These are phyloP conservation scores for Melitaea cinxia DNA, from an alignment of 1,140 invertebrate species.

Conservation along the genomic window DNA sequence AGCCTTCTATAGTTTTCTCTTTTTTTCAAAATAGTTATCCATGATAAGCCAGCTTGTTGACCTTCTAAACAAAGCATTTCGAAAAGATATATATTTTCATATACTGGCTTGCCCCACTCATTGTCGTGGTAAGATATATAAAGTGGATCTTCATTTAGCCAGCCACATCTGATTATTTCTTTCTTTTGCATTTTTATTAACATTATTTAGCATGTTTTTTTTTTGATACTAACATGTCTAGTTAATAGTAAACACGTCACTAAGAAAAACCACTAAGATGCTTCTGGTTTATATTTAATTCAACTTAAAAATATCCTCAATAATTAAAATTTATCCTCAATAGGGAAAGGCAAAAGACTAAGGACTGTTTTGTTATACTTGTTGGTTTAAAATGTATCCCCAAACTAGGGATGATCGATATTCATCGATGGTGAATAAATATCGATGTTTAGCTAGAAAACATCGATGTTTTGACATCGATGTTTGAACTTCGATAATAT, in stretches of 20 bases:
- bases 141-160: conserved; percentile 61
- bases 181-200: not conserved
- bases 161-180: conserved; percentile 52
- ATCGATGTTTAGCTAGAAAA: not conserved
- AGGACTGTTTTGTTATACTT: no score
- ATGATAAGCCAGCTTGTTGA: conserved; percentile 73
- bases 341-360: no score
- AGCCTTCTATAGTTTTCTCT: conserved; percentile 59
- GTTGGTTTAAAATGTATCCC: no score
- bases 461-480: not conserved
- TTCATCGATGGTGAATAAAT: no score
- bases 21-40: conserved; percentile 71
- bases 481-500: no score
- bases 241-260: not conserved
- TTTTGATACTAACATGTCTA: no score
- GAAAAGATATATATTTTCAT: conserved; percentile 54
- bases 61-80: conserved; percentile 76
- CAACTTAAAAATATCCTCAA: no score
- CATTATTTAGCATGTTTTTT: not conserved
- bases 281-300: no score
- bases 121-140: conserved; percentile 70
- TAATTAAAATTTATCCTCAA: no score
- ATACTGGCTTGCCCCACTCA: conserved; percentile 69
- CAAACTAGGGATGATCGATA: not conserved
- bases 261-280: not conserved